phyloP scores from a whole-genome alignment of 2,797 vertebrate species.

The Carapus acus region DNA sequence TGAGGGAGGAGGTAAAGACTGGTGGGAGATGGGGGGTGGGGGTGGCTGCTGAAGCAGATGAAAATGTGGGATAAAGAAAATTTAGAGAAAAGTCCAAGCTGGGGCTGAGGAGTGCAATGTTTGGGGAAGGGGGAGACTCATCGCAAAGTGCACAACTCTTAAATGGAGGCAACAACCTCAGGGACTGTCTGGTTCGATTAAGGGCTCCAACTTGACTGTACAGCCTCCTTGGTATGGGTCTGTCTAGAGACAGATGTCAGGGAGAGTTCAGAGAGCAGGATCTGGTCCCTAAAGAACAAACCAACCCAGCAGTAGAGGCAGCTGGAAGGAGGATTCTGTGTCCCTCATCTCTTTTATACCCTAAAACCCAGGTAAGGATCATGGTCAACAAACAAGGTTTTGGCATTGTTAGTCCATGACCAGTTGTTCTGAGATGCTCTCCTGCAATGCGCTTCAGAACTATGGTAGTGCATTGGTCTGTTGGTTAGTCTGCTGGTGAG shows the following conservation, averaged over 20 bases:
- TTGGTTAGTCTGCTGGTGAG: constrained; percentile 66
- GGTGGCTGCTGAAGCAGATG: too few species aligned
- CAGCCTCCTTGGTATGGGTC: constrained; percentile 1
- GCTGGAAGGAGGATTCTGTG: constrained; percentile 22
- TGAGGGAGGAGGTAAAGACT: constrained; percentile 22
- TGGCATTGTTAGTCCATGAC: constrained; percentile 27
- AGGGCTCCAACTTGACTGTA: constrained; percentile 27
- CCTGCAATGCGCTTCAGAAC: constrained; percentile 41
- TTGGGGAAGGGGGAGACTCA: constrained; percentile 2
- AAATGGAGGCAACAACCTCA: constrained; percentile 38
- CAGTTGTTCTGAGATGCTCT: constrained; percentile 22
- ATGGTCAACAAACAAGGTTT: constrained; percentile 14
- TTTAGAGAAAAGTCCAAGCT: constrained; percentile 13
- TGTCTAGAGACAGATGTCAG: constrained; percentile 16
- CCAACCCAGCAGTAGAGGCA: constrained; percentile 20
- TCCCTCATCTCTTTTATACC: constrained; percentile 23
- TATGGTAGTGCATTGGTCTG: constrained; percentile 61
- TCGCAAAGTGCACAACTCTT: constrained; percentile 34
- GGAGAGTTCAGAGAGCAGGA: constrained; percentile 20
- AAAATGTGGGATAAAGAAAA: constrained; percentile 15
- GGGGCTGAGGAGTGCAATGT: constrained; percentile 10
- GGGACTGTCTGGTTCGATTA: constrained; percentile 36
- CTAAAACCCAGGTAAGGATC: constrained; percentile 23
- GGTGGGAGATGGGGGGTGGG: too few species aligned
- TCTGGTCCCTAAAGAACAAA: constrained; percentile 24